Evolutionary conservation across 2,888 invertebrate genomes (phyloP).

Genomic region (Philaethria dido): DNA sequence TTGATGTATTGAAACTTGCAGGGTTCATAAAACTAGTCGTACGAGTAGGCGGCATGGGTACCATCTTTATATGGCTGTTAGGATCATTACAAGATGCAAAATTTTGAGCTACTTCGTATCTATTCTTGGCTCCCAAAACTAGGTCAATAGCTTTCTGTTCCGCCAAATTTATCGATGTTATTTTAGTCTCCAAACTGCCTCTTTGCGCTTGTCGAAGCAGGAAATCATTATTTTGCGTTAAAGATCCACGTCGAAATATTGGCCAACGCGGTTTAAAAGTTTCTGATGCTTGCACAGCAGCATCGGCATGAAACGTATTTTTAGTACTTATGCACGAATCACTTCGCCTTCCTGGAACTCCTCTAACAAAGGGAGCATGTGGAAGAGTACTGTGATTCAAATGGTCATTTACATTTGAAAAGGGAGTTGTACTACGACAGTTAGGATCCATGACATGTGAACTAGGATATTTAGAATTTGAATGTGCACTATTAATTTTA

Average conservation of each 20-base stretch:
- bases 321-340: constrained; percentile 61
- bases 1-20: constrained; percentile 49
- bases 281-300: constrained; percentile 61
- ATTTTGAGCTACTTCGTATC: constrained; percentile 19
- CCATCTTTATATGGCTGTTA: constrained; percentile 45
- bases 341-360: constrained; percentile 66
- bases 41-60: constrained; percentile 68
- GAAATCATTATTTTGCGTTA: constrained; percentile 49
- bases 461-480: constrained; percentile 59
- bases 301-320: constrained; percentile 50
- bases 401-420: constrained; percentile 54
- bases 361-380: constrained; percentile 60
- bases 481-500: constrained; percentile 45
- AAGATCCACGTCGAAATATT: constrained; percentile 55
- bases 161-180: constrained; percentile 42
- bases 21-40: constrained; percentile 64
- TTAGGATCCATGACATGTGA: constrained; percentile 56
- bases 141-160: constrained; percentile 39
- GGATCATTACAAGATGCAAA: constrained; percentile 6
- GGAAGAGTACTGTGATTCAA: constrained; percentile 56
- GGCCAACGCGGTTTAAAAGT: constrained; percentile 50
- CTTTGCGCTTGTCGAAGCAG: constrained; percentile 56
- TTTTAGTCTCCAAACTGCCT: constrained; percentile 64
- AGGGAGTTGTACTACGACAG: constrained; percentile 66
- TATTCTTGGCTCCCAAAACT: constrained; percentile 7